A percentile compares a stretch with the other conserved stretches of the same genome.
phyloP scores from a whole-genome alignment of 1,140 invertebrate genomes.

The Leptestheria dahalacensis region DNA sequence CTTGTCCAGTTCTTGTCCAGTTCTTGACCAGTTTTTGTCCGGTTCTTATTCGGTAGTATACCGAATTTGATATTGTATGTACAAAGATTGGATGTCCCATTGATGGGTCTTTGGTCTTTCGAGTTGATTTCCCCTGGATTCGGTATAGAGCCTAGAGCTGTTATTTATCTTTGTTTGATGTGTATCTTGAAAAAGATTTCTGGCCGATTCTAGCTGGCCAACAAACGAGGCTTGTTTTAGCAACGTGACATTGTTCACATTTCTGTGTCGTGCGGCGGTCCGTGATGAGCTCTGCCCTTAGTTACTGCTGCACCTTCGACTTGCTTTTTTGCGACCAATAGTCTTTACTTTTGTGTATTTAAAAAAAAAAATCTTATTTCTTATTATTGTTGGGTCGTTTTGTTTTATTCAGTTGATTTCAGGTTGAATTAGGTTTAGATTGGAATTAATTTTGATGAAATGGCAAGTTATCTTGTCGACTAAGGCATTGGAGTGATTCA shows the following conservation, averaged over 20 bases:
- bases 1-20: no score
- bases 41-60: no score
- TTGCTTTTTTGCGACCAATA: not conserved
- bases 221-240: not conserved
- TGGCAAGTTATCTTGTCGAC: not conserved
- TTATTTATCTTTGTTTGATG: not conserved
- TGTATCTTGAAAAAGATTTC: not conserved
- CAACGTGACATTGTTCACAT: not conserved
- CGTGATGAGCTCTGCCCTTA: not conserved
- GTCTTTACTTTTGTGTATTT: not conserved
- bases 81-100: no score
- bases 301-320: not conserved
- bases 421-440: no score
- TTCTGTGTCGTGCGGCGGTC: not conserved
- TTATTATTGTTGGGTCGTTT: no score
- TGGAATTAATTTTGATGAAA: not conserved
- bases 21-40: no score
- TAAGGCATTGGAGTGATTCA: not conserved
- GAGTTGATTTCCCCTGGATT: no score
- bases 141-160: not conserved
- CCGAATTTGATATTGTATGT: no score
- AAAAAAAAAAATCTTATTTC: no score
- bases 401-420: no score
- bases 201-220: not conserved
- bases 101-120: no score